Evolutionary conservation across 1,140 invertebrate species (phyloP), one percentile per base, ranked within the genome.

Genomic region (Battus philenor): DNA sequence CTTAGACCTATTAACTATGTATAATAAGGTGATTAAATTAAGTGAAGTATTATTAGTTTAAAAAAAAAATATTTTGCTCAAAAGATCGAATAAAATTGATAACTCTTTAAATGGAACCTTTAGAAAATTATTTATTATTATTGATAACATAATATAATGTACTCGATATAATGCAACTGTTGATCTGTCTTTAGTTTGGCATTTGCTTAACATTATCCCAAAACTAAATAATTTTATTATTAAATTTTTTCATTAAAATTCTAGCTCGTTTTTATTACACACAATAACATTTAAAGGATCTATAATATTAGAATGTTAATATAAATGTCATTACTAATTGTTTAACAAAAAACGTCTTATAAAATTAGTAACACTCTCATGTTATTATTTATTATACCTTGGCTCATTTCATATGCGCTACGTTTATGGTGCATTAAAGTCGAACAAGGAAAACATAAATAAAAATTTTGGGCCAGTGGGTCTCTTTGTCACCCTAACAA

Each of bases 371-470:
- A 30, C 12, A 11, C 12, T 27, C 6, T 9, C 29, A 13, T 13
- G 29, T 41, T 41, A 15, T 41, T 29, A 41, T 41, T 41, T 41
- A 50, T 26, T 34, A 22, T 24, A 9, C 29, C 6, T 54, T 53
- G 50, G 51, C 68, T 65, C 57, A 71, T 66, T 69, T 41, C 44
- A 57, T 55, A 75, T 69, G 66, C 71, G 39, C 32, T 36, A 36
- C 65, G 63, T 65, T 55, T 41, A 48, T 53, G 41, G 32, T 39
- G 36, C 50, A 49, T 48, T 54, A 58, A 55, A 65, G 53, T 46
- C 36, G 47, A 53, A 60, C 52, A 47, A 51, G 51, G 48, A 56
- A 56, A 53, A 45, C 45, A n/a, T n/a, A 44, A 41, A 44, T 47
- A 44, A 47, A 44, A 53, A 38, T 56, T 65, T 52, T 65, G 49